Evolutionary conservation across 2,888 invertebrate species (phyloP).

Genomic region (Yponomeuta sedellus): DNA sequence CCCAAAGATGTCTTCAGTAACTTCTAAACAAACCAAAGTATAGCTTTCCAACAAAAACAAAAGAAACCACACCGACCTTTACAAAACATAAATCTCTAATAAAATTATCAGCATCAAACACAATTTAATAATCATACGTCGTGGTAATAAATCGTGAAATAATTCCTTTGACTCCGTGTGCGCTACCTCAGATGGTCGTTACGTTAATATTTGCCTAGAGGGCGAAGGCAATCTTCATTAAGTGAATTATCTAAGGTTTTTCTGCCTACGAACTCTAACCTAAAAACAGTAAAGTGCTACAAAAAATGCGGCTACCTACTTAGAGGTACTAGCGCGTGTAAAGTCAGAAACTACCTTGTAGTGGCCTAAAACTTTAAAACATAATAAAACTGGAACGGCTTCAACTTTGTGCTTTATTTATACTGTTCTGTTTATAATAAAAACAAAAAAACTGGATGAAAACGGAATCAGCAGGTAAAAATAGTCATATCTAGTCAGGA

Average conservation of each 20-base stretch:
- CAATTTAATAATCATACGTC: slow-evolving; percentile 50
- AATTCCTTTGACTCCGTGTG: slow-evolving; percentile 53
- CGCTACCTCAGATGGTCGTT: slow-evolving; percentile 72
- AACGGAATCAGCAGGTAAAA: too few species aligned
- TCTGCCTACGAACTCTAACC: slow-evolving; percentile 6
- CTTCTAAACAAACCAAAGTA: too few species aligned
- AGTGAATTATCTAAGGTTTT: slow-evolving; percentile 11
- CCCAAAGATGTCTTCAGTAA: too few species aligned
- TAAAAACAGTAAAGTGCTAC: slow-evolving; percentile 6
- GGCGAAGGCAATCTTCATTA: slow-evolving; percentile 67
- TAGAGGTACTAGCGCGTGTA: background rate
- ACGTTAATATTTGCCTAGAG: slow-evolving; percentile 44
- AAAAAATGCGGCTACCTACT: background rate
- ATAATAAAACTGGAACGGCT: too few species aligned
- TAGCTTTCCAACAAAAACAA: slow-evolving; percentile 25
- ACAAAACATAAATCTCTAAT: slow-evolving; percentile 60
- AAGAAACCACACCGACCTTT: slow-evolving; percentile 29
- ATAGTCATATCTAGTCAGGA: too few species aligned
- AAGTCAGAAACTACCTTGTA: too few species aligned
- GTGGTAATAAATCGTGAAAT: slow-evolving; percentile 67
- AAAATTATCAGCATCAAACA: slow-evolving; percentile 50
- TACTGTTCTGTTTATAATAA: too few species aligned
- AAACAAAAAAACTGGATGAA: too few species aligned
- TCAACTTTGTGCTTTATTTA: too few species aligned
- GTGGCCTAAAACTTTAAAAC: too few species aligned